Percentiles rank a stretch among this genome's conserved stretches.
phyloP scores from a whole-genome alignment of 1,140 invertebrate species.

The Drosophila tristis region DNA sequence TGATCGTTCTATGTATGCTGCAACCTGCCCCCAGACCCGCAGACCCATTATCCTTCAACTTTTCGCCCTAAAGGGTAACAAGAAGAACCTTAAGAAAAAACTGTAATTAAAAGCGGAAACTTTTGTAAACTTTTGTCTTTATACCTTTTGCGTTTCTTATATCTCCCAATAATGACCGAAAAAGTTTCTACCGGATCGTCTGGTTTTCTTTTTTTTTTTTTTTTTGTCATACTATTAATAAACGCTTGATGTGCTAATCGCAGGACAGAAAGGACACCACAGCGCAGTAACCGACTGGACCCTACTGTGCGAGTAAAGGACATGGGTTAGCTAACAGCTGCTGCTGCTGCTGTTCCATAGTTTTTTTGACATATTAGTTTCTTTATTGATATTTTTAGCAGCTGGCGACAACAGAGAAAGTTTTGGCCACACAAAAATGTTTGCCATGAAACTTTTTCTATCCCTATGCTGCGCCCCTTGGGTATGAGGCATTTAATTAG shows the following conservation, averaged over 20 bases:
- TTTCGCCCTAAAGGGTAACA: constrained; percentile 16
- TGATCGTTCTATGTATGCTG: too few species aligned
- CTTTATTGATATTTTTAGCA: constrained; percentile 73
- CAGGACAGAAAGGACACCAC: constrained; percentile 36
- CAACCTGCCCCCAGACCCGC: not conserved
- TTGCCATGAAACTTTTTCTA: constrained; percentile 55
- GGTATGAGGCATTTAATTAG: constrained; percentile 65
- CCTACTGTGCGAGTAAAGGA: constrained; percentile 7
- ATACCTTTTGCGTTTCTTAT: constrained; percentile 37
- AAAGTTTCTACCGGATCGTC: constrained; percentile 50
- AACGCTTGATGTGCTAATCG: constrained; percentile 78
- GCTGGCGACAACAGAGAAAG: constrained; percentile 57
- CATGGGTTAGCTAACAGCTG: constrained; percentile 19
- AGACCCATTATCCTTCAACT: not conserved
- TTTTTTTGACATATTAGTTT: constrained; percentile 72
- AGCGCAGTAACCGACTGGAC: constrained; percentile 14
- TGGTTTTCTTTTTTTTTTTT: constrained; percentile 29
- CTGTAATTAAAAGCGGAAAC: constrained; percentile 72
- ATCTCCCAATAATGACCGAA: constrained; percentile 54
- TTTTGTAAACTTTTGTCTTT: constrained; percentile 75
- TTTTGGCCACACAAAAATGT: constrained; percentile 45
- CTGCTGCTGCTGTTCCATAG: constrained; percentile 49
- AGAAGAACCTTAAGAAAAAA: constrained; percentile 50
- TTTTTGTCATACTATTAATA: constrained; percentile 65
- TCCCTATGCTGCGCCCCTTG: constrained; percentile 4